A percentile compares a stretch with the other conserved stretches of the same genome.
Conservation (phyloP, 1,140 invertebrate genomes). For the Samia ricini region DNA sequence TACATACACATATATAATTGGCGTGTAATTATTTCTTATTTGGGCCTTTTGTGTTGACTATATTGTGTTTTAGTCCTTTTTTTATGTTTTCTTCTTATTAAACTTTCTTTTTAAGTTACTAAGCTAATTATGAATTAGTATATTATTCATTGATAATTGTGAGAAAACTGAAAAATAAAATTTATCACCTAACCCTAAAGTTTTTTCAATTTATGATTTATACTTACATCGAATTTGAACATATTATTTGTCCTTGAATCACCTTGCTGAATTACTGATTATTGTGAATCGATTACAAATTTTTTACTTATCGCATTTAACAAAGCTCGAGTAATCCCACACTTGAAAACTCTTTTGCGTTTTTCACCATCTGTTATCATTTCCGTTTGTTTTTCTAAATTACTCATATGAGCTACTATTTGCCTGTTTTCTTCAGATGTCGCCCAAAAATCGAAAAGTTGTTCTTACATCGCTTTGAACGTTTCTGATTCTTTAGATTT, state of each 20-base stretch:
- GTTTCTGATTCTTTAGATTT: constrained; percentile 53
- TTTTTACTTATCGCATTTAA: neutral
- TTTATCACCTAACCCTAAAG: too few species aligned
- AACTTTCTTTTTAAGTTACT: too few species aligned
- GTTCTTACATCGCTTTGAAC: constrained; percentile 25
- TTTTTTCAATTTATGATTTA: too few species aligned
- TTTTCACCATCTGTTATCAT: constrained; percentile 15
- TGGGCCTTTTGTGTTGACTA: too few species aligned
- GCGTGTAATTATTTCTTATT: too few species aligned
- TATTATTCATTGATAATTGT: too few species aligned
- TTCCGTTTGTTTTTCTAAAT: constrained; percentile 8
- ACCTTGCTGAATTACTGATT: constrained; percentile 23
- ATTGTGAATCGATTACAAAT: neutral
- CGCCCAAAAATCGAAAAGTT: constrained; percentile 17
- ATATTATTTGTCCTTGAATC: constrained; percentile 31
- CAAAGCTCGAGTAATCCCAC: neutral
- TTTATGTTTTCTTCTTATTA: too few species aligned
- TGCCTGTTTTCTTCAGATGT: constrained; percentile 67
- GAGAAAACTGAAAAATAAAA: too few species aligned
- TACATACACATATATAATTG: too few species aligned
- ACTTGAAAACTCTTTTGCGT: constrained; percentile 11
- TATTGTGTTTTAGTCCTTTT: too few species aligned
- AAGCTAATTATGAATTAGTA: too few species aligned
- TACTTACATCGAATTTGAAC: constrained; percentile 27
- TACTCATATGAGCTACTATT: neutral